These are phyloP conservation scores for Diadumene lineata DNA, from an alignment of 92 coral and sea anemone genomes.

Conservation along the genomic window DNA sequence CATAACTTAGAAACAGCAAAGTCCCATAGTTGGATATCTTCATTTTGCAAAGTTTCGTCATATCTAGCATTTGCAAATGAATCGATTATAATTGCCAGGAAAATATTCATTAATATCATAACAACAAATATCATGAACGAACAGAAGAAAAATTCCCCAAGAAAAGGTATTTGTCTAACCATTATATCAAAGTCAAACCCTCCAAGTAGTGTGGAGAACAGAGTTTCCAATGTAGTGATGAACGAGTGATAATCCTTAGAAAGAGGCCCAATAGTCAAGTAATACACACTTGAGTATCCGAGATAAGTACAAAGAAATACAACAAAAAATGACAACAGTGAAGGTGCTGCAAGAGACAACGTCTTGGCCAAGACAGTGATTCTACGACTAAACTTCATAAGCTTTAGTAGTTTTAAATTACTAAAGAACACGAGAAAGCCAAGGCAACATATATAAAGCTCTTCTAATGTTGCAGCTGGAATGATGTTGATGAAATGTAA, in stretches of 20 bases:
- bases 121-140: conserved; percentile 78
- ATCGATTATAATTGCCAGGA: conserved; percentile 82
- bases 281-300: conserved; percentile 64
- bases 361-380: conserved; percentile 68
- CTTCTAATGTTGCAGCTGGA: conserved; percentile 79
- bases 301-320: conserved; percentile 69
- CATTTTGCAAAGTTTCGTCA: conserved; percentile 47
- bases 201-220: conserved; percentile 79
- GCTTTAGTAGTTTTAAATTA: conserved; percentile 81
- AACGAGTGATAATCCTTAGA: conserved; percentile 66
- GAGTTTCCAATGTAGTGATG: conserved; percentile 53
- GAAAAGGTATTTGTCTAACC: conserved; percentile 43
- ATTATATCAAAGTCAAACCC: conserved; percentile 71
- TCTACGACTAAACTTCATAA: conserved; percentile 84
- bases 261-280: conserved; percentile 60
- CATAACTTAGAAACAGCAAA: conserved; percentile 21
- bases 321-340: conserved; percentile 64
- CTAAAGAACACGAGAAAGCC: conserved; percentile 79
- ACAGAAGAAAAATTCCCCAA: conserved; percentile 84
- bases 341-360: conserved; percentile 63
- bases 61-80: conserved; percentile 65
- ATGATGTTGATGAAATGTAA: conserved; percentile 60
- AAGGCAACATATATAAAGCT: conserved; percentile 59
- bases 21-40: conserved; percentile 64
- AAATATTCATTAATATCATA: conserved; percentile 80